A percentile compares a stretch with the other conserved stretches of the same genome.
These are phyloP conservation scores for Xanthorhoe spadicearia DNA, from an alignment of 2,888 invertebrate genomes.

Conservation along the genomic window DNA sequence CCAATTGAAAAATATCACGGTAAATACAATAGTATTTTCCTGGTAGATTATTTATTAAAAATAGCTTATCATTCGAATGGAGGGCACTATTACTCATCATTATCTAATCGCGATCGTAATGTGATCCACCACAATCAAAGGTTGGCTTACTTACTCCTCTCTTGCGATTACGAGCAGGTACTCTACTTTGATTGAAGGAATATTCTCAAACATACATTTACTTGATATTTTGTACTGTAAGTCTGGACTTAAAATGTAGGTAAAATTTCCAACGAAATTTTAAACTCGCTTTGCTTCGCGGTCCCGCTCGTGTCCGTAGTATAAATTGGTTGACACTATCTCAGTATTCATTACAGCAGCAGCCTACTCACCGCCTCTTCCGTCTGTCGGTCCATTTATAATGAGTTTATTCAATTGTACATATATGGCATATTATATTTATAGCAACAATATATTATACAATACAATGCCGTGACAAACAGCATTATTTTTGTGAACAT, in stretches of 20 bases:
- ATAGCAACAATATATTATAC: background rate
- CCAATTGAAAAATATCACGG: too few relatives aligned
- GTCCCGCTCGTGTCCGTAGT: too few relatives aligned
- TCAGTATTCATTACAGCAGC: background rate
- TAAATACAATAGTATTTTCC: too few relatives aligned
- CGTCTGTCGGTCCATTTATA: background rate
- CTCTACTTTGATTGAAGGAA: too few relatives aligned
- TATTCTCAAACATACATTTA: too few relatives aligned
- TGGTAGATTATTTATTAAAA: background rate
- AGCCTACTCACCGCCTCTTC: background rate
- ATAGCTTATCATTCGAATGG: constrained; percentile 2
- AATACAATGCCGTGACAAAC: background rate
- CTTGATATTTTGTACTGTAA: too few relatives aligned
- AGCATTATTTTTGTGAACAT: background rate
- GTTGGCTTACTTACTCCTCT: background rate
- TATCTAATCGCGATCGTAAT: constrained; percentile 1
- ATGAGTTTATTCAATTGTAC: background rate
- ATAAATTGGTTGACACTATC: background rate
- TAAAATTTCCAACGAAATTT: too few relatives aligned
- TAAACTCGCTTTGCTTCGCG: too few relatives aligned
- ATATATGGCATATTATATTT: background rate
- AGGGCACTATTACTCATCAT: constrained; percentile 5
- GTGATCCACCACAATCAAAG: background rate
- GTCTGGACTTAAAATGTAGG: too few relatives aligned
- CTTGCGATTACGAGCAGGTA: background rate